Evolutionary conservation across 1,140 invertebrate species (phyloP).

Genomic region (Papilio machaon): DNA sequence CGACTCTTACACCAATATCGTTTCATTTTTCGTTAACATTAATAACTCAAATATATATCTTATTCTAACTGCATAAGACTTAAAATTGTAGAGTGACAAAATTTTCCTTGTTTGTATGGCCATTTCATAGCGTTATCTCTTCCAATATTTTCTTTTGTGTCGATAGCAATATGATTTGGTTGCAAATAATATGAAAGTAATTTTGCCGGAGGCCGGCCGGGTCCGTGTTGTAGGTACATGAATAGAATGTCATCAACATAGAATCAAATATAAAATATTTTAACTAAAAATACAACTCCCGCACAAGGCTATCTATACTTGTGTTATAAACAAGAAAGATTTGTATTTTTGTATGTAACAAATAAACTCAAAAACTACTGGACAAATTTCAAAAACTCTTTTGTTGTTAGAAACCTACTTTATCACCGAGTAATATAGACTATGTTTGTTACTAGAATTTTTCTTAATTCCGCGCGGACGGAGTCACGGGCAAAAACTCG

Average conservation of each 20-base stretch:
- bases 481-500: no score
- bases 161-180: conserved; percentile 37
- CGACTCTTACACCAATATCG: conserved; percentile 54
- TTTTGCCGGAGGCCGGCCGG: conserved; percentile 23
- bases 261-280: conserved; percentile 9
- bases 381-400: no score
- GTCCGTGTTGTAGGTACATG: conserved; percentile 11
- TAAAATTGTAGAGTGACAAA: conserved; percentile 42
- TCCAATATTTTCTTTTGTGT: conserved; percentile 39
- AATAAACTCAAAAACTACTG: no score
- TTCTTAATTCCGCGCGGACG: no score
- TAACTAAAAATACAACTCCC: conserved; percentile 15
- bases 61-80: conserved; percentile 37
- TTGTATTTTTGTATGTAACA: no score
- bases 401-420: no score
- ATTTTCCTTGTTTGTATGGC: conserved; percentile 36
- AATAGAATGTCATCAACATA: conserved; percentile 15
- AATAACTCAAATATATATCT: conserved; percentile 37
- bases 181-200: conserved; percentile 37
- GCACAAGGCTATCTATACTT: background rate
- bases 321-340: no score
- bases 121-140: conserved; percentile 38
- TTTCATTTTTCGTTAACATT: conserved; percentile 40
- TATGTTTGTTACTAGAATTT: no score
- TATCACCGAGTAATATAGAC: no score